Base-by-base conservation (phyloP, 1,140 invertebrate genomes). In the Scaptomyza graminum region DNA sequence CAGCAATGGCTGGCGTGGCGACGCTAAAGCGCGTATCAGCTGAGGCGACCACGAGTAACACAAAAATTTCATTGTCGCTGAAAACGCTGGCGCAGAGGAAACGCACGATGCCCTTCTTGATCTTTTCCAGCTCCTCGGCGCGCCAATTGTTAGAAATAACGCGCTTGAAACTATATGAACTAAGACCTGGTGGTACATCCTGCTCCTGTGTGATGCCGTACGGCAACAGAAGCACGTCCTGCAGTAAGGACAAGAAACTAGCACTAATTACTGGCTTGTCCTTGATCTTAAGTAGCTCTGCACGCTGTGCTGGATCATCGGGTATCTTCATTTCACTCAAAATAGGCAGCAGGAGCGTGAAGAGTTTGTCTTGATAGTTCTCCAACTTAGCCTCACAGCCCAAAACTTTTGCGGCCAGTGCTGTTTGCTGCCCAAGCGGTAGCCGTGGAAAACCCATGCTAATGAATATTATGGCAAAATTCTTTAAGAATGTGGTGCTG, bases 381-480 rank as follows among this genome's bases (percentile, higher is more conserved):
- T 95, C 93, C 52, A 97, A 95, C 91, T 97, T 97, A 49, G 95
- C 95, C 79, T 97, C 95, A 73, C 96, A 95, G 83, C 95, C 95
- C 12, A 98, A 92, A 52, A 99, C 84, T 65, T 93, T 93, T 16
- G 97, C 95, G 13, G 97, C 93, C 50, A 98, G 91, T 80, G 95
- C 94, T 4, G 95, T 93, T 92, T 98, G 97, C 76, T 96, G 95
- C 12, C 95, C 94, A 39, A 94, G 92, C 34, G 95, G 93, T 70
- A 98, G 92, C 68, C 97, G 92, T 1, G 97, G 96, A 93, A 95
- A 98, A 13, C 97, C 97, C 94, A 98, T 94, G 92, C 97, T 97
- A 46, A 98, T 96, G 88, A 98, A 99, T 83, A 98, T 97, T 57
- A 98, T 97, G 46, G 96, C 96, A 90, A 99, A 98, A 92, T 99